Conservation (phyloP, 2,797 vertebrate genomes). For the Acomys russatus region DNA sequence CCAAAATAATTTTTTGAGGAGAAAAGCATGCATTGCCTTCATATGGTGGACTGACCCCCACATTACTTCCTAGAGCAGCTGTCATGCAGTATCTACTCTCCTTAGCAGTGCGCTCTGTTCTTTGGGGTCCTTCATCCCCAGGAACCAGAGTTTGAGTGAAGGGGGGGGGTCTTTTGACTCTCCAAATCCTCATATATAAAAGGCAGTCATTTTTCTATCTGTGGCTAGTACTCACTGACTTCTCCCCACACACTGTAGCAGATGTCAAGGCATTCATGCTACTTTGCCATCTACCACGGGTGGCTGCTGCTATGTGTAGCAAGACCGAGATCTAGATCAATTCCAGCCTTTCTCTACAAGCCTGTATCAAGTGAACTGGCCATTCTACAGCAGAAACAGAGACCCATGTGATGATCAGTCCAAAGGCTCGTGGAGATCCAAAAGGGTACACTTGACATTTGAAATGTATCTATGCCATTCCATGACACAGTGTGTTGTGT, state of each 20-base stretch:
- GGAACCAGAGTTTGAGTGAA: background rate
- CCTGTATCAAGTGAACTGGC: background rate
- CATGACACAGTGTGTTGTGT: background rate
- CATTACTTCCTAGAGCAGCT: background rate
- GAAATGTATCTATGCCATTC: background rate
- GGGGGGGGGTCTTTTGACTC: background rate
- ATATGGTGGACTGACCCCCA: background rate
- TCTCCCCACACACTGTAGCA: background rate
- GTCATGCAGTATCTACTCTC: background rate
- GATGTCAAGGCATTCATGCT: slow-evolving; percentile 4
- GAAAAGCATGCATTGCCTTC: background rate
- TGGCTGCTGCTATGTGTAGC: slow-evolving; percentile 36
- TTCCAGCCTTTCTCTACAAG: slow-evolving; percentile 49
- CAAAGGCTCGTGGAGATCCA: background rate
- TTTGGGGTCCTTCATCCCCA: background rate
- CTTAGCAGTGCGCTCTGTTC: background rate
- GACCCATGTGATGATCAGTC: background rate
- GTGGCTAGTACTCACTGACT: background rate
- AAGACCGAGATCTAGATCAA: slow-evolving; percentile 34
- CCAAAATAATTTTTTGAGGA: slow-evolving; percentile 1
- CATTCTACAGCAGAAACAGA: background rate
- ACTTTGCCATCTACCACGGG: slow-evolving; percentile 28
- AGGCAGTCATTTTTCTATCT: slow-evolving; percentile 58
- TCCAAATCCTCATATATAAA: slow-evolving; percentile 43
- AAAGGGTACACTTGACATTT: background rate